Evolutionary conservation across 2,113 vertebrate genomes (phyloP).

Genomic region (Brevimyrus niger): DNA sequence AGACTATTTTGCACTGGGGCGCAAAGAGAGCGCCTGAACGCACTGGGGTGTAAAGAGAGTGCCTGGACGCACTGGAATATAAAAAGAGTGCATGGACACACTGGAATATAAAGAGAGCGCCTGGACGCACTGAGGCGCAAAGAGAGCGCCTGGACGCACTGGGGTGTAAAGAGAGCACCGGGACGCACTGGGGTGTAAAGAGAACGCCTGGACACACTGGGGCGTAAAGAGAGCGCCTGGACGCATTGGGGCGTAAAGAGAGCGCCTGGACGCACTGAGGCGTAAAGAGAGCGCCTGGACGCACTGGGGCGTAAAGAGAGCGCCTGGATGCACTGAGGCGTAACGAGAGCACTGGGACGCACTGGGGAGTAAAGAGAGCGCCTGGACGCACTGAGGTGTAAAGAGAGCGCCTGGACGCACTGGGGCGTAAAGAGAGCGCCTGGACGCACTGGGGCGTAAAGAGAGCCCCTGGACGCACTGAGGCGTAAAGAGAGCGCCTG

Average conservation of each 20-base stretch:
- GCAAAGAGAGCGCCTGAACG: too few species aligned
- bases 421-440: background rate
- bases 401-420: too few species aligned
- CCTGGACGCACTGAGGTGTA: too few species aligned
- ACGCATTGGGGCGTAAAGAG: background rate
- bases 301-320: background rate
- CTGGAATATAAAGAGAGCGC: background rate
- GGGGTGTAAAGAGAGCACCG: too few species aligned
- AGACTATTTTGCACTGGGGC: background rate
- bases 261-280: accelerated
- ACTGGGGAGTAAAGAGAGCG: background rate
- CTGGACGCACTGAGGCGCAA: background rate
- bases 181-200: background rate
- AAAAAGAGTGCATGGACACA: background rate
- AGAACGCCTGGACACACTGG: background rate
- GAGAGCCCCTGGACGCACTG: background rate
- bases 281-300: background rate
- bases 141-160: background rate
- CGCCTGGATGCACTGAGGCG: background rate
- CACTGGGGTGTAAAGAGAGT: too few species aligned
- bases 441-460: too few species aligned
- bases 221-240: accelerated
- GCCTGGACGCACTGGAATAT: background rate
- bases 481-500: background rate
- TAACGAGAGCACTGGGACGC: background rate